Percentiles rank a stretch among this genome's conserved stretches.
Evolutionary conservation across 2,797 vertebrate genomes (phyloP).

Genomic region (Onychomys arenicola): DNA sequence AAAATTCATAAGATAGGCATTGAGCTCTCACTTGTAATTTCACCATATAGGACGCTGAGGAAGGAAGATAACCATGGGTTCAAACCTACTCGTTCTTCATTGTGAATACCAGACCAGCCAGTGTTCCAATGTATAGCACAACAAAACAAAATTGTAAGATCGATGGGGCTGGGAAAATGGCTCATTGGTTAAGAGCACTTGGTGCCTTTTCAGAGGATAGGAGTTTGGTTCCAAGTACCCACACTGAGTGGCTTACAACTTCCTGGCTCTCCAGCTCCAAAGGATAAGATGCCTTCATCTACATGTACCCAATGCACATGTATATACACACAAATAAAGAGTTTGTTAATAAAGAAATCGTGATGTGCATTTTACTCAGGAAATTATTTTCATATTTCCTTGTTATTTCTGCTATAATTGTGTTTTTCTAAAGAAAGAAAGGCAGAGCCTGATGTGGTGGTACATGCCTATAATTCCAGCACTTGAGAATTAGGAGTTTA

Average conservation of each 20-base stretch:
- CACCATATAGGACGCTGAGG: not conserved
- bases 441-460: not conserved
- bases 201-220: not conserved
- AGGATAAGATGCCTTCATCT: not conserved
- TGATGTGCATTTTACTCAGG: not conserved
- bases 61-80: not conserved
- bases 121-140: not conserved
- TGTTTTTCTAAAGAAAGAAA: conserved; percentile 25
- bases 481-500: not conserved
- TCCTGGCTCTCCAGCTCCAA: not conserved
- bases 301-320: not conserved
- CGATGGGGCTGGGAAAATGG: not conserved
- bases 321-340: not conserved
- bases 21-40: not conserved
- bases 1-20: not conserved
- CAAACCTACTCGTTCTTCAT: not conserved
- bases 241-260: not conserved
- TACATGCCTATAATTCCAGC: not conserved
- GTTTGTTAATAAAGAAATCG: not conserved
- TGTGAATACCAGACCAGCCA: not conserved
- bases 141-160: conserved; percentile 9
- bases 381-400: conserved; percentile 31
- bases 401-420: conserved; percentile 23
- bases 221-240: not conserved
- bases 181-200: not conserved